Evolutionary conservation across 2,888 invertebrate genomes (phyloP).

Genomic region (Agriopis aurantiaria): DNA sequence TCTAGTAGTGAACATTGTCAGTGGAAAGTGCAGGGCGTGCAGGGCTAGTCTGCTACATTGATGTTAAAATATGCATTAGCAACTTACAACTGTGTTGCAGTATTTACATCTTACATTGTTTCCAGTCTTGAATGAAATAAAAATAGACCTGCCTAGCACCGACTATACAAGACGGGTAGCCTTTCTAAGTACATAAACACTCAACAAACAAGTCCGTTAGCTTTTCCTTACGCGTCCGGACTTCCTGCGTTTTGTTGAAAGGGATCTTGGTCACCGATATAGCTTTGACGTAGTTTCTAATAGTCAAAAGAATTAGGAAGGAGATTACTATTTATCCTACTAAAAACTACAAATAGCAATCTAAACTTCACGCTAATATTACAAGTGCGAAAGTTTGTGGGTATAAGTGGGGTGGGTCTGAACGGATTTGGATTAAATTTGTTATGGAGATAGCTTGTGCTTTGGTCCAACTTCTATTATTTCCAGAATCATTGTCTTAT

Average conservation of each 20-base stretch:
- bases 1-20: constrained; percentile 16
- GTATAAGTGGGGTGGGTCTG: too few relatives aligned
- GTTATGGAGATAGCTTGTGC: too few relatives aligned
- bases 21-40: constrained; percentile 22
- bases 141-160: constrained; percentile 16
- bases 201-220: constrained; percentile 41
- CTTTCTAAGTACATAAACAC: constrained; percentile 51
- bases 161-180: constrained; percentile 21
- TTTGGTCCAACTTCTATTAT: too few relatives aligned
- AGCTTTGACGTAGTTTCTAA: constrained; percentile 10
- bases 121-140: constrained; percentile 15
- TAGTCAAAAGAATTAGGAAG: neutral
- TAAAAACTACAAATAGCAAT: neutral
- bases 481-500: too few relatives aligned
- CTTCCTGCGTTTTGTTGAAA: constrained; percentile 47
- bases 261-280: constrained; percentile 9
- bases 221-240: constrained; percentile 46
- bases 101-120: constrained; percentile 2
- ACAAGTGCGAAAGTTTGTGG: too few relatives aligned
- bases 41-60: constrained; percentile 7
- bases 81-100: neutral
- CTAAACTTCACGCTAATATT: too few relatives aligned
- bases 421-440: too few relatives aligned
- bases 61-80: constrained; percentile 1
- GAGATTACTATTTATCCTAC: neutral